Conservation (phyloP, 2,797 vertebrate genomes). For the Sebastolobus altivelis region DNA sequence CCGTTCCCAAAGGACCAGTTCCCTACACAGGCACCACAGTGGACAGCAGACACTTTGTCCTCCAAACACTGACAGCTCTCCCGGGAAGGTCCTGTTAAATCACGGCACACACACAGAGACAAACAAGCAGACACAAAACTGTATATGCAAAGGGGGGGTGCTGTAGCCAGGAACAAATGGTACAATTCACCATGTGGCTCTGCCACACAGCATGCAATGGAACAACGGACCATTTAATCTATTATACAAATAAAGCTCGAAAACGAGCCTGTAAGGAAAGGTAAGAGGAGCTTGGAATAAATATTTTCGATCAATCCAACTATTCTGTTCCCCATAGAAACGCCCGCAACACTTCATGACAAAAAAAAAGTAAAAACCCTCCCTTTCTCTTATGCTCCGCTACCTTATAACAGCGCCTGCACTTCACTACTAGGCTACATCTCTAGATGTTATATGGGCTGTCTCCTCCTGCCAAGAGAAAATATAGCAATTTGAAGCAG, state of each 20-base stretch:
- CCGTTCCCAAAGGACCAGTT: slow-evolving; percentile 62
- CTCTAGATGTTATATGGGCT: slow-evolving; percentile 71
- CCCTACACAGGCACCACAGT: slow-evolving; percentile 49
- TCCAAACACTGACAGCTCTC: slow-evolving; percentile 71
- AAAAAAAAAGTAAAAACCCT: slow-evolving; percentile 20
- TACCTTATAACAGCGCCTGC: slow-evolving; percentile 39
- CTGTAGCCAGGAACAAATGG: slow-evolving; percentile 28
- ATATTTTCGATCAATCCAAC: slow-evolving; percentile 32
- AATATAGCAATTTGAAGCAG: slow-evolving; percentile 80
- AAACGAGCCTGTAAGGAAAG: slow-evolving; percentile 27
- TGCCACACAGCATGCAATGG: neutral
- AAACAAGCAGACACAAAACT: slow-evolving; percentile 54
- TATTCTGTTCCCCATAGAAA: slow-evolving; percentile 20
- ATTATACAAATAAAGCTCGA: slow-evolving; percentile 47
- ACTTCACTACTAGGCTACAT: slow-evolving; percentile 47
- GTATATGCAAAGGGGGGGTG: slow-evolving; percentile 42
- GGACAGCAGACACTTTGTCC: slow-evolving; percentile 74
- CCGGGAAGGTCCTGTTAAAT: slow-evolving; percentile 65
- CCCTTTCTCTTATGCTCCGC: slow-evolving; percentile 28
- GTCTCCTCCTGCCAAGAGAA: slow-evolving; percentile 77
- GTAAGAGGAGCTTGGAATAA: slow-evolving; percentile 13
- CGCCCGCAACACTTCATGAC: neutral
- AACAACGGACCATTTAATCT: slow-evolving; percentile 52
- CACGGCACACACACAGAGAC: slow-evolving; percentile 35
- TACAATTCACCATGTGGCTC: slow-evolving; percentile 12